Percentiles rank a stretch among this genome's conserved stretches.
Evolutionary conservation across 2,888 invertebrate genomes (phyloP).

Genomic region (Chloromyia formosa): DNA sequence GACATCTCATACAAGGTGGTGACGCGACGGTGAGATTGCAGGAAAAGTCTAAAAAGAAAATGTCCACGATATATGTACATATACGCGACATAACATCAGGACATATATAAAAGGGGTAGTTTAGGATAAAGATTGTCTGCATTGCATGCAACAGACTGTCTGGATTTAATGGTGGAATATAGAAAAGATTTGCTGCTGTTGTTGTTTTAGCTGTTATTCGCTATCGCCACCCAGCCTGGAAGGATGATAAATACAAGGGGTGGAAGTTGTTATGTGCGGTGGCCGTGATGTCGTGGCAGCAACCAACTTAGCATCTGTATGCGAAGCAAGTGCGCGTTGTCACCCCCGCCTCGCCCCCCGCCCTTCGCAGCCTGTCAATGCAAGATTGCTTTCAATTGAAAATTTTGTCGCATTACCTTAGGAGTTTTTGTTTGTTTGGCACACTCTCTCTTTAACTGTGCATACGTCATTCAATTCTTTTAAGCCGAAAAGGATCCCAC

Average conservation of each 20-base stretch:
- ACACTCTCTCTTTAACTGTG: neutral
- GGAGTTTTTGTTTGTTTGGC: slow-evolving; percentile 40
- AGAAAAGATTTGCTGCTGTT: neutral
- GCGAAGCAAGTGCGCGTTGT: slow-evolving; percentile 27
- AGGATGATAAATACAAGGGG: neutral
- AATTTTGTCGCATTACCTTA: slow-evolving; percentile 43
- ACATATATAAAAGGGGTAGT: slow-evolving; percentile 18
- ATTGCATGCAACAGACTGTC: slow-evolving; percentile 43
- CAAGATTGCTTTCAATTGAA: slow-evolving; percentile 32
- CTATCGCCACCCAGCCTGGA: slow-evolving; percentile 4
- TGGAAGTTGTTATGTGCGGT: neutral
- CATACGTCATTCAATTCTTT: neutral
- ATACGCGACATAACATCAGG: neutral
- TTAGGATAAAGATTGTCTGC: slow-evolving; percentile 42
- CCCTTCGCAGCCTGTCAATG: neutral
- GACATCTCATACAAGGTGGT: neutral
- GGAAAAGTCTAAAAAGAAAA: slow-evolving; percentile 5
- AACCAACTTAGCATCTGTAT: slow-evolving; percentile 20
- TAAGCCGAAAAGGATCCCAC: neutral
- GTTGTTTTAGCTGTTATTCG: too few species aligned
- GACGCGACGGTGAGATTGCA: slow-evolving; percentile 1
- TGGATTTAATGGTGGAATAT: slow-evolving; percentile 33
- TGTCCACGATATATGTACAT: neutral
- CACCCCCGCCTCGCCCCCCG: neutral
- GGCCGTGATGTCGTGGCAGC: neutral